Evolutionary conservation across 2,797 vertebrate species (phyloP).

Genomic region (Diplodus sargus): DNA sequence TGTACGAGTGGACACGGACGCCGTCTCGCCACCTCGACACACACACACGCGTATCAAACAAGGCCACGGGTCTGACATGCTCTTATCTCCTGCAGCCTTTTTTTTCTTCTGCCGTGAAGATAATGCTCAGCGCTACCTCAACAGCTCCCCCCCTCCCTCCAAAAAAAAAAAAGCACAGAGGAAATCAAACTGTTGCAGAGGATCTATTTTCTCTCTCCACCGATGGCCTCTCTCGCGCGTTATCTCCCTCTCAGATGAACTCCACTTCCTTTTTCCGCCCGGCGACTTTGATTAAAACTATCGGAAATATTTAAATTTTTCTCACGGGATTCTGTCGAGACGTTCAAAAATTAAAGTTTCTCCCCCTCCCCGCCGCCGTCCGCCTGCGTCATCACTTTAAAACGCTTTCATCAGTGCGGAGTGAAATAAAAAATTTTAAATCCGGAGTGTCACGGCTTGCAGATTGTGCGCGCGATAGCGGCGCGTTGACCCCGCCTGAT

Average conservation of each 20-base stretch:
- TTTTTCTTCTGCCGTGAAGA: conserved; percentile 39
- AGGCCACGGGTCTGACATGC: conserved; percentile 66
- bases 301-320: conserved; percentile 26
- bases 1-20: conserved; percentile 72
- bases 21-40: conserved; percentile 40
- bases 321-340: conserved; percentile 2
- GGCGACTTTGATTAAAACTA: conserved; percentile 42
- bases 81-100: conserved; percentile 70
- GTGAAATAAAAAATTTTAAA: conserved; percentile 45
- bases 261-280: conserved; percentile 8
- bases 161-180: conserved; percentile 47
- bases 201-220: not conserved
- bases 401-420: not conserved
- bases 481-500: conserved; percentile 49
- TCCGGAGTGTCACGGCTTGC: conserved; percentile 51
- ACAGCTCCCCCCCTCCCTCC: conserved; percentile 19
- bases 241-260: conserved; percentile 43
- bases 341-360: conserved; percentile 9
- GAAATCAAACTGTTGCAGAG: conserved; percentile 61
- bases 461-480: conserved; percentile 51
- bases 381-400: conserved; percentile 60
- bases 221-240: conserved; percentile 25
- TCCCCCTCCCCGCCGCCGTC: not conserved
- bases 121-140: conserved; percentile 48
- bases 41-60: conserved; percentile 61